Percentiles rank a stretch among this genome's conserved stretches.
Conservation (phyloP, 2,113 vertebrate species). For the Hippolais icterina region DNA sequence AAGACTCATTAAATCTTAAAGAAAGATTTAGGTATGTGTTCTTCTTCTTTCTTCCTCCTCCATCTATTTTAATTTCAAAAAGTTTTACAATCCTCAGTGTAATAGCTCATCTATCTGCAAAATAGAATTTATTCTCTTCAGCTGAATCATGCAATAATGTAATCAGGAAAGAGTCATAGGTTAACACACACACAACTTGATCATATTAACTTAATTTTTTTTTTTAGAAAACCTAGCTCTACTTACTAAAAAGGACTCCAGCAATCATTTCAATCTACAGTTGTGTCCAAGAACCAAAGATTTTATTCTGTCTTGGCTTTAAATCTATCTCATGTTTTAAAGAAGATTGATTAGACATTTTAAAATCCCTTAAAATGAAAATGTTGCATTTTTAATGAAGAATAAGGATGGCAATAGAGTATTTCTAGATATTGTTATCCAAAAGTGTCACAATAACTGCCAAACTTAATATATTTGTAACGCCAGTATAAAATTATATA, state of each 20-base stretch:
- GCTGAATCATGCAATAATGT: neutral
- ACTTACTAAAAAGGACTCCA: neutral
- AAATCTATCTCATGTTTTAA: neutral
- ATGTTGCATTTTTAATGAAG: slow-evolving; percentile 49
- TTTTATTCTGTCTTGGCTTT: neutral
- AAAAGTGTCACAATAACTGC: neutral
- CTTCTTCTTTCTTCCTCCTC: neutral
- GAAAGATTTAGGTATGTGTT: slow-evolving; percentile 26
- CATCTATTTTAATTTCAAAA: slow-evolving; percentile 31
- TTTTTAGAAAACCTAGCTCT: neutral
- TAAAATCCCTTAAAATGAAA: slow-evolving; percentile 33
- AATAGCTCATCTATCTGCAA: neutral
- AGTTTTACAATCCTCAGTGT: neutral
- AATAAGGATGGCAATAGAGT: neutral
- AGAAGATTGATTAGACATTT: slow-evolving; percentile 44
- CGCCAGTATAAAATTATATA: neutral
- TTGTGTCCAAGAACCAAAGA: neutral
- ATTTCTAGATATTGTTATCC: slow-evolving; percentile 6
- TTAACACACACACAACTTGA: neutral
- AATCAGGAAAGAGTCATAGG: slow-evolving; percentile 14
- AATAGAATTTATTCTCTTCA: slow-evolving; percentile 3
- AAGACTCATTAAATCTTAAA: neutral
- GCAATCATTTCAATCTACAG: neutral
- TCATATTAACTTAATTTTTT: neutral
- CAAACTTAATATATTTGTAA: neutral